Evolutionary conservation across 1,140 invertebrate genomes (phyloP).

Genomic region (Drosophila orena): DNA sequence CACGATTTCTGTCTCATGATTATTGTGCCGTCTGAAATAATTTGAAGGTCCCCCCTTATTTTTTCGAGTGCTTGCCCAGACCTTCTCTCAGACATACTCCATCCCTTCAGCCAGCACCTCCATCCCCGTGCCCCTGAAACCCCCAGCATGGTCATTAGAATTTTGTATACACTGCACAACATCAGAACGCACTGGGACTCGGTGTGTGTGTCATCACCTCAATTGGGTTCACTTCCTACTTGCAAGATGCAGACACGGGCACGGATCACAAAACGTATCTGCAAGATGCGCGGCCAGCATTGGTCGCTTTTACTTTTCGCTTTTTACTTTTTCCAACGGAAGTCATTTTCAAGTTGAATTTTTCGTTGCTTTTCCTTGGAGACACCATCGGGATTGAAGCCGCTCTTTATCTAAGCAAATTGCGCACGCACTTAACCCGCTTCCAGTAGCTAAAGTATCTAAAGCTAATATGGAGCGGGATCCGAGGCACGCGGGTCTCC

Average conservation of each 20-base stretch:
- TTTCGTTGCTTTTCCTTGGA: slow-evolving; percentile 9
- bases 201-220: slow-evolving; percentile 80
- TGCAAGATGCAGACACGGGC: slow-evolving; percentile 53
- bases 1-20: too few species aligned
- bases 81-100: slow-evolving; percentile 34
- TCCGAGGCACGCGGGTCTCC: slow-evolving; percentile 26
- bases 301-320: slow-evolving; percentile 41
- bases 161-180: slow-evolving; percentile 69
- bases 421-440: slow-evolving; percentile 82
- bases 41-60: not conserved
- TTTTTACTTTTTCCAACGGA: slow-evolving; percentile 74
- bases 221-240: slow-evolving; percentile 83
- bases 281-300: slow-evolving; percentile 55
- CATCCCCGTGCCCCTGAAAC: slow-evolving; percentile 6
- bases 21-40: too few species aligned
- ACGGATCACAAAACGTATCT: slow-evolving; percentile 65
- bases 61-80: slow-evolving; percentile 24
- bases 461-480: slow-evolving; percentile 63
- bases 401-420: slow-evolving; percentile 72
- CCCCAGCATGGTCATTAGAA: slow-evolving; percentile 60
- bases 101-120: slow-evolving; percentile 8
- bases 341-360: slow-evolving; percentile 71
- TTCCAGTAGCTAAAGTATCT: slow-evolving; percentile 63
- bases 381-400: slow-evolving; percentile 14
- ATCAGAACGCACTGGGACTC: slow-evolving; percentile 51